Evolutionary conservation across 2,797 vertebrate genomes (phyloP), one percentile per base, ranked within the genome.

Genomic region (Erpetoichthys calabaricus): DNA sequence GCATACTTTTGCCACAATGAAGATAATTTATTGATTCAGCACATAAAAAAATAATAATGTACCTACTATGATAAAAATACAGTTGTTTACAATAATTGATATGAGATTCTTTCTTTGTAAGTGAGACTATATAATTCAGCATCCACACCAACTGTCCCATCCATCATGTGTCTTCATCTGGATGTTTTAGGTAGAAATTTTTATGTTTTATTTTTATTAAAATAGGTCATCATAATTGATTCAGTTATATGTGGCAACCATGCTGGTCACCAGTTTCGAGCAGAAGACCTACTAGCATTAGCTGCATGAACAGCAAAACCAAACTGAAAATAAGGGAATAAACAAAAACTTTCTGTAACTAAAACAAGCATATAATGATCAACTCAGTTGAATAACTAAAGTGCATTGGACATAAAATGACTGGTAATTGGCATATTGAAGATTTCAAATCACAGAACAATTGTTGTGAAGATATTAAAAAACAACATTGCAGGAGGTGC

Each of bases 281-380:
- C 68, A 77, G 74, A 73, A 62, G 63, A 53, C 65, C 77, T 83
- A 78, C 70, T 75, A 76, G 81, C 71, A 76, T 68, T 65, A 70
- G 59, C 61, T 61, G 62, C 66, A 73, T 58, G 60, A 75, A 54
- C 60, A 66, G 62, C 60, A 73, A 62, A 68, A 65, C 66, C 74
- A 67, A 60, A 58, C 65, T 64, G 53, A 70, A 70, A 77, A 73
- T 55, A 65, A 75, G 51, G 41, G 49, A 70, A 67, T 44, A 53
- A 75, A 47, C 67, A 72, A 80, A 49, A 72, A 60, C 57, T n/a
- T n/a, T n/a, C n/a, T n/a, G 51, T 70, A 81, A 73, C 49, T 43
- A 25, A 51, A 60, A 47, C 43, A 51, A 45, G 46, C 6, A 45
- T 47, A 51, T 44, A 56, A 55, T 44, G 45, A 51, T 47, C 61